Evolutionary conservation across 2,113 vertebrate genomes (phyloP), one percentile per base, ranked within the genome.

Genomic region (Ceyx cyanopectus): DNA sequence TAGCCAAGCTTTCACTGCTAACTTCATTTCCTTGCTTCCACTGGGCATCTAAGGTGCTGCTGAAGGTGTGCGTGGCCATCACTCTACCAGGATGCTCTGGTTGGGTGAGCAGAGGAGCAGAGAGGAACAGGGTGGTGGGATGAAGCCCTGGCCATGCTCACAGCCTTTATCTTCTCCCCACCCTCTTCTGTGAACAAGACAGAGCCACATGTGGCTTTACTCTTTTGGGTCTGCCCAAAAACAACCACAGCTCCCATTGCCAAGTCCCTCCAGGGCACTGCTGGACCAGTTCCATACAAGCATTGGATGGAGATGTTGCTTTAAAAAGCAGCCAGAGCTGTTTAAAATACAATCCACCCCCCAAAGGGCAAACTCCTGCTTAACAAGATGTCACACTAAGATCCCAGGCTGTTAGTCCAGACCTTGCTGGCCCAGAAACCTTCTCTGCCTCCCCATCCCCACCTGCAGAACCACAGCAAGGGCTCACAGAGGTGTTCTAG

Each of bases 1-100:
- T 7, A 43, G 73, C 6, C 48, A 22, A 48, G 21, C 27, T 48
- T 66, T 54, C 56, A 5, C 69, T 24, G n/a, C 2, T 7, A 26
- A 26, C 18, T 82, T 46, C 10, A 17, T 54, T 61, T 83, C 26
- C 60, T 43, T 8, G 0, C 73, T 48, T 51, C 72, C 58, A 3
- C 15, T 3, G 4, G 26, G 14, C 34, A 7, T 1, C 15, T 0
- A 6, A 63, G 57, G 2, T 76, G 4, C 2, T 0, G 5, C 1
- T 0, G 13, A 19, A 2, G 0, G 1, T 1, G 2, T 7, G 21
- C 6, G 2, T 14, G 46, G 48, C 50, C 5, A 0, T 5, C 3
- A 1, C 6, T 2, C 0, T 9, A 2, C 17, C 8, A 1, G 77
- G 87, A 17, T 32, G 81, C 62, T 60, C 43, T 2, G 48, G 14